Percentiles rank a stretch among this genome's conserved stretches.
Conservation (phyloP, 2,113 vertebrate species). For the Syngnathus floridae region DNA sequence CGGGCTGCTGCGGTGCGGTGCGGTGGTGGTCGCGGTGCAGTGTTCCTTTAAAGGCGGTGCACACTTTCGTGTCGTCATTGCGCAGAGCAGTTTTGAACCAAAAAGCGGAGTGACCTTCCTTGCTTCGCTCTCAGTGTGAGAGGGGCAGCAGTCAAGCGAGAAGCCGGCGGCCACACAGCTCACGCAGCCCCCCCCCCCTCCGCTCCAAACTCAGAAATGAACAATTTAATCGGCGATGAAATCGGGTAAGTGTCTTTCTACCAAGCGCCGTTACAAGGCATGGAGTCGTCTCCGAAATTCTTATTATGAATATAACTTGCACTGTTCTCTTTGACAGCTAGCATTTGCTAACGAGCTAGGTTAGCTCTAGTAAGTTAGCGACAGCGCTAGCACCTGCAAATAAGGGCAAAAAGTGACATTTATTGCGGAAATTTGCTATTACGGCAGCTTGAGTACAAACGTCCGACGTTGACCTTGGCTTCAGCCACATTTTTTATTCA, state of each 20-base stretch:
- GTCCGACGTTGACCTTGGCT: not conserved
- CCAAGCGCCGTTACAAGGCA: not conserved
- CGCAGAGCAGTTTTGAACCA: constrained; percentile 81
- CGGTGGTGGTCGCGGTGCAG: constrained; percentile 9
- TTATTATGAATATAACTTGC: constrained; percentile 6
- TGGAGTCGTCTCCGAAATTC: not conserved
- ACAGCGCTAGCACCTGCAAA: constrained; percentile 35
- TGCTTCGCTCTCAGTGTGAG: constrained; percentile 71
- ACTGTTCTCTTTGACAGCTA: constrained; percentile 45
- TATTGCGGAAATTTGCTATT: constrained; percentile 1
- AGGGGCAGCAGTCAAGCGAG: constrained; percentile 60
- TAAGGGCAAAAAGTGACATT: constrained; percentile 52
- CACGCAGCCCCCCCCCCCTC: constrained; percentile 32
- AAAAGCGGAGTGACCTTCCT: constrained; percentile 83
- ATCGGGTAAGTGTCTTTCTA: constrained; percentile 78
- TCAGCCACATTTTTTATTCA: not conserved
- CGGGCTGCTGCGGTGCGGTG: not conserved
- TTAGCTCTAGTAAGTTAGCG: constrained; percentile 52
- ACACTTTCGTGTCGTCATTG: constrained; percentile 76
- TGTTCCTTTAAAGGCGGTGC: constrained; percentile 60
- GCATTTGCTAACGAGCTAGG: constrained; percentile 46
- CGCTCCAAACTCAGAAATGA: constrained; percentile 77
- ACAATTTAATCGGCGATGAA: constrained; percentile 90
- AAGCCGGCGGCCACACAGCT: constrained; percentile 50
- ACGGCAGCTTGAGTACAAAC: not conserved